Evolutionary conservation across 2,797 vertebrate species (phyloP), one percentile per base, ranked within the genome.

Genomic region (Caiman crocodilus): DNA sequence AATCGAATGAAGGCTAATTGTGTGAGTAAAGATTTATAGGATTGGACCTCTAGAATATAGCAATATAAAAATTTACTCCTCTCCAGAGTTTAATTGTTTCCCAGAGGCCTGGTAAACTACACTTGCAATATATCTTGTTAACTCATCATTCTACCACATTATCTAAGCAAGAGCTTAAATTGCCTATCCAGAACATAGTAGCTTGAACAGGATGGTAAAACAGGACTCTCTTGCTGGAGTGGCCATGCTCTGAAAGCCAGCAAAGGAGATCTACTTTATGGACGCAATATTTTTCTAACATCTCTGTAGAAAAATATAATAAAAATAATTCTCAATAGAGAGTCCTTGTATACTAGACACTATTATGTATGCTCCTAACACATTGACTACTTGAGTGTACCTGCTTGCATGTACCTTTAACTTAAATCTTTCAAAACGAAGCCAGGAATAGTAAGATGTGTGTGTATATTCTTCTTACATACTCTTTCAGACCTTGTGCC

Each of bases 31-130:
- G 59, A 92, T 90, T 92, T 88, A 77, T n/a, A 87, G 42, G 57
- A 35, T 1, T 64, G 32, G 57, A 84, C 7, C 7, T 90, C 65
- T 85, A 2, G 15, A 25, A 73, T n/a, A 61, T 5, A 79, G n/a
- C 25, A 64, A 14, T 73, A n/a, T 56, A 58, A 93, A 89, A 73
- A 60, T 64, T 57, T 57, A 58, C 60, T 77, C 4, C 1, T 84
- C 80, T 95, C 80, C 82, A 61, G 60, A 91, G 32, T 58, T 88
- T 59, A 80, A 4, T 64, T 67, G 7, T 92, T 96, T 95, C 64
- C 58, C 42, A 76, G 63, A 82, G 58, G 64, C 18, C 69, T 95
- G 25, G 28, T 92, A 85, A 92, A 78, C 57, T 64, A 10, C 5
- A 17, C 25, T 94, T 73, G 28, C 7, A 42, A 78, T 91, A 88